These are phyloP conservation scores for Drosophila mettleri DNA, from an alignment of 2,888 invertebrate species.

Conservation along the genomic window DNA sequence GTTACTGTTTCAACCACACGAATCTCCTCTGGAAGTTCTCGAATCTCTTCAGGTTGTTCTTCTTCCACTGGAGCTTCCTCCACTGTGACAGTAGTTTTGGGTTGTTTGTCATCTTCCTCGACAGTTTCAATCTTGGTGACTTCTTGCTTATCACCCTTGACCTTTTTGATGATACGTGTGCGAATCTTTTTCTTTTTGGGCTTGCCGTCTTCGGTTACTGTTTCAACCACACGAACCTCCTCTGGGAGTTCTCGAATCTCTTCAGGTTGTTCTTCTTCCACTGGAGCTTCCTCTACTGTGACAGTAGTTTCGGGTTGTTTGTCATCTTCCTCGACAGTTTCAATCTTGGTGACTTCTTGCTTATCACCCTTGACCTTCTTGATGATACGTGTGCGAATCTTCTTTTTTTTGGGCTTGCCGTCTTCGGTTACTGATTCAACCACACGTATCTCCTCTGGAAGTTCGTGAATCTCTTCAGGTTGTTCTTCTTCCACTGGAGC, in stretches of 20 bases:
- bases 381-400: slow-evolving; percentile 23
- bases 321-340: slow-evolving; percentile 21
- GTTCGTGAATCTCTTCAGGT: neutral
- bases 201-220: slow-evolving; percentile 44
- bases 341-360: slow-evolving; percentile 52
- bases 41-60: slow-evolving; percentile 25
- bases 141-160: slow-evolving; percentile 53
- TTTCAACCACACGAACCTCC: slow-evolving; percentile 46
- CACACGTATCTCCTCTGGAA: slow-evolving; percentile 3
- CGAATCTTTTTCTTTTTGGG: slow-evolving; percentile 54
- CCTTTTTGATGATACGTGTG: slow-evolving; percentile 54
- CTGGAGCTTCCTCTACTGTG: neutral
- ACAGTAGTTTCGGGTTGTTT: slow-evolving; percentile 4
- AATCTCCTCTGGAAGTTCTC: slow-evolving; percentile 47
- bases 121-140: slow-evolving; percentile 55
- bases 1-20: slow-evolving; percentile 39
- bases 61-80: slow-evolving; percentile 38
- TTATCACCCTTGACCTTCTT: slow-evolving; percentile 51
- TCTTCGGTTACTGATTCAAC: slow-evolving; percentile 4
- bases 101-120: slow-evolving; percentile 45
- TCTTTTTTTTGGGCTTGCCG: slow-evolving; percentile 8
- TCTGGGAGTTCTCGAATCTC: slow-evolving; percentile 42
- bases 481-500: slow-evolving; percentile 20
- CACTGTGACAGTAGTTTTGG: slow-evolving; percentile 45
- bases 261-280: slow-evolving; percentile 1